A percentile compares a stretch with the other conserved stretches of the same genome.
Evolutionary conservation across 2,888 invertebrate genomes (phyloP).

Genomic region (Oscheius sp.): DNA sequence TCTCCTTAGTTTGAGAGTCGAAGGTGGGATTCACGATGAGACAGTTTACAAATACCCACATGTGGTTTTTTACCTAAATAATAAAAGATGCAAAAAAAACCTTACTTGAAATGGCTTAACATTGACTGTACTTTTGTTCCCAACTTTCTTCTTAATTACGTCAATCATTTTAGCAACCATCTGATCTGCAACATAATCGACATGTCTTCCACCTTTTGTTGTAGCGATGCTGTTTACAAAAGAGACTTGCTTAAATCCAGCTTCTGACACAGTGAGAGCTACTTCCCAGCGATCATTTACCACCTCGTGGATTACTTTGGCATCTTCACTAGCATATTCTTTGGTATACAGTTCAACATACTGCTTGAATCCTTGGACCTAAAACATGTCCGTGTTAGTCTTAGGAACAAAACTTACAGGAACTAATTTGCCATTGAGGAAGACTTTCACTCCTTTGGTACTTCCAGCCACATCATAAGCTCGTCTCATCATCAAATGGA

Average conservation of each 20-base stretch:
- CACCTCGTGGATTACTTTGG: slow-evolving; percentile 87
- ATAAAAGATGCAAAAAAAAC: no score
- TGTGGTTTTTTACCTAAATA: slow-evolving; percentile 83
- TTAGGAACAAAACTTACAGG: slow-evolving; percentile 72
- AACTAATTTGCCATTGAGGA: slow-evolving; percentile 86
- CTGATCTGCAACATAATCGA: slow-evolving; percentile 90
- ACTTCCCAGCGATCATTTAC: slow-evolving; percentile 91
- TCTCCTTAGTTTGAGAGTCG: slow-evolving; percentile 99
- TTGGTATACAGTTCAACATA: slow-evolving; percentile 92
- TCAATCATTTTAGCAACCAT: slow-evolving; percentile 88
- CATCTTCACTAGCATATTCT: slow-evolving; percentile 78
- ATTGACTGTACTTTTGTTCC: slow-evolving; percentile 86
- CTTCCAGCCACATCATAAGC: slow-evolving; percentile 96
- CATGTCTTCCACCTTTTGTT: slow-evolving; percentile 95
- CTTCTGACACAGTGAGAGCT: slow-evolving; percentile 85
- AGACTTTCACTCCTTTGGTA: slow-evolving; percentile 84
- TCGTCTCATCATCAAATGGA: slow-evolving; percentile 87
- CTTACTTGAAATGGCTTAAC: slow-evolving; percentile 87
- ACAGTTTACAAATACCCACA: slow-evolving; percentile 97
- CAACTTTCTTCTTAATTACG: slow-evolving; percentile 84
- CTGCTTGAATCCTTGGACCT: slow-evolving; percentile 89
- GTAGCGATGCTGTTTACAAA: slow-evolving; percentile 99
- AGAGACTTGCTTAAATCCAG: slow-evolving; percentile 93
- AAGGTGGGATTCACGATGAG: slow-evolving; percentile 98
- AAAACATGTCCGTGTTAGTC: neutral